Evolutionary conservation across 2,797 vertebrate genomes (phyloP), one percentile per base, ranked within the genome.

Genomic region (Psittacula echo): DNA sequence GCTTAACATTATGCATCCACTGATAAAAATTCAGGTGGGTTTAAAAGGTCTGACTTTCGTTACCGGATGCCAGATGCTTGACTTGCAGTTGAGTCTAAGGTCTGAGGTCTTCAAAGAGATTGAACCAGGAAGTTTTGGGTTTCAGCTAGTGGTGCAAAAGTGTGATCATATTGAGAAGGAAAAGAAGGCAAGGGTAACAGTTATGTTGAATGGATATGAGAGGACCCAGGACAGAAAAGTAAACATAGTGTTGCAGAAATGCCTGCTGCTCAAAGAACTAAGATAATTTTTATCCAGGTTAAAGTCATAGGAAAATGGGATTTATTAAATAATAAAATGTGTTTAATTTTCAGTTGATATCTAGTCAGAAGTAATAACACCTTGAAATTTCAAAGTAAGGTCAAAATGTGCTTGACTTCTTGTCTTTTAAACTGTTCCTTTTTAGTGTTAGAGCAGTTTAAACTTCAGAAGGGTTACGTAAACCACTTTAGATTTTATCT

Each of bases 381-480:
- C n/a, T 86, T 88, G 50, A 84, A 70, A 93, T 88, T 84, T 85
- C 70, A 90, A 85, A 93, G 13, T 34, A 72, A 90, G 48, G 44
- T 89, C 41, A 87, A 91, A 92, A 84, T 45, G 21, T 48, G 39
- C 16, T 84, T 86, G n/a, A 84, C 47, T 85, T 84, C 29, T 71
- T 73, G 27, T 44, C 42, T 92, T 92, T 72, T 70, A 61, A 78
- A 75, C 7, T 23, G 15, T 78, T 86, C 60, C 14, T 54, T 93
- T 84, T 85, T 64, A 60, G 16, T 42, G 42, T 56, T 20, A 67
- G 72, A 94, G 58, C 6, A 72, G 84, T 61, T 74, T 56, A 51
- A 85, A 83, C 50, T 78, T 34, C 17, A 62, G 34, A 64, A 91
- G 26, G 10, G 7, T 68, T 72, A 70, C 21, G 12, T 29, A 72